Base-by-base conservation (phyloP, 1,140 invertebrate species). In the Scaptomyza montana region DNA sequence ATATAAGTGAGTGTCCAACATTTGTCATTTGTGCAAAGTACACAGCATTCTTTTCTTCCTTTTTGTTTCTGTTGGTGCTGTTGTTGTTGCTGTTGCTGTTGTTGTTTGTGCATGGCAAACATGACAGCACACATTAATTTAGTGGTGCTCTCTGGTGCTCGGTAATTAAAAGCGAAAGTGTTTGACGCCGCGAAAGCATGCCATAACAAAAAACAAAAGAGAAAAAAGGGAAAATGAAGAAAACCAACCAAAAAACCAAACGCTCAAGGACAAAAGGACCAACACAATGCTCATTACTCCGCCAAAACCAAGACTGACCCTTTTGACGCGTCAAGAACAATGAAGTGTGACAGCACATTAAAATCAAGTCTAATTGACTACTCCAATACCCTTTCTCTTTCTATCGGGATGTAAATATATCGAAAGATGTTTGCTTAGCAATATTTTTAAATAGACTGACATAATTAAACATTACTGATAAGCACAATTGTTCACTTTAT, bases 121-220 rank as follows among this genome's bases (percentile, higher is more conserved):
- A 89, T 89, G 84, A 89, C 84, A 89, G 85, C 63, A 73, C 87
- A 89, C 84, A 89, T 89, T 89, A 79, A 89, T 89, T 89, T 80
- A 59, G 21, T 45, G 67, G 67, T 67, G 67, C 70, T 66, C 74
- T 59, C 36, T 6, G 51, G 66, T 70, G 51, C 66, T 67, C 73
- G 67, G 66, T 89, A 89, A 89, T 89, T 89, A 89, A 89, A 89
- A 89, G 84, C 67, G 80, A 89, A 89, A 89, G 84, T 89, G 77
- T 89, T 89, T 89, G 69, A 68, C 66, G 72, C 69, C 65, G 16
- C 65, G 64, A 47, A 59, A 59, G 56, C 56, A 59, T 47, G 56
- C 56, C 28, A 59, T n/a, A 28, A 57, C 69, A 50, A 51, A 64
- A 45, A 16, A 16, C 16, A 16, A 16, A 16, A 16, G 16, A 16